Evolutionary conservation across 1,140 invertebrate genomes (phyloP).

Genomic region (Caenorhabditis elegans): DNA sequence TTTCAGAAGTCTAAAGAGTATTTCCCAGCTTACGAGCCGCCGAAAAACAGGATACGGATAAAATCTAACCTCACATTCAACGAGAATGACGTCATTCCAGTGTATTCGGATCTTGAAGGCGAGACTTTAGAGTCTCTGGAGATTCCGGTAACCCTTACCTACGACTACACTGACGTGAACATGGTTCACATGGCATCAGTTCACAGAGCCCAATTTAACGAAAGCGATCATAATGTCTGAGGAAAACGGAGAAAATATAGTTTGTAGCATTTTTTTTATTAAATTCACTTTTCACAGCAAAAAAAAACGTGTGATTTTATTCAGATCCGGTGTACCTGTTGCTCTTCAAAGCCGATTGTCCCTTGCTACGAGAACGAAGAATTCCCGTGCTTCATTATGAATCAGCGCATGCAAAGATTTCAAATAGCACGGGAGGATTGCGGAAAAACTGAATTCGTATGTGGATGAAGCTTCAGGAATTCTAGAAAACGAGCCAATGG

Average conservation of each 20-base stretch:
- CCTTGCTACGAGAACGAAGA: neutral
- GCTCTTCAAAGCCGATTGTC: neutral
- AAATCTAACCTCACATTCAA: neutral
- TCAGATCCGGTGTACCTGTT: neutral
- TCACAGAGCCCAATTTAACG: neutral
- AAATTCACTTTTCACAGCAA: neutral
- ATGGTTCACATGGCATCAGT: neutral
- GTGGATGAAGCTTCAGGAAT: neutral
- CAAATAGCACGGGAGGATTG: neutral
- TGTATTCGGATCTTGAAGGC: neutral
- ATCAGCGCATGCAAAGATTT: neutral
- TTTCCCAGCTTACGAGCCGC: neutral
- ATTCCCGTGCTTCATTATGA: neutral
- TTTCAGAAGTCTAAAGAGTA: neutral
- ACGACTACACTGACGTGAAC: constrained; percentile 3
- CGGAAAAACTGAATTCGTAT: neutral
- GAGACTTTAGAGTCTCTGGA: neutral
- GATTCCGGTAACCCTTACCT: neutral
- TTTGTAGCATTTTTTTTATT: neutral
- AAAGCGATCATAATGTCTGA: neutral
- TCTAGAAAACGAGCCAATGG: too few species aligned
- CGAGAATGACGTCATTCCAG: neutral
- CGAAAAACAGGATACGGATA: neutral
- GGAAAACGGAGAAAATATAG: neutral
- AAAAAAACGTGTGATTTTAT: too few species aligned